These are phyloP conservation scores for Capreolus pygargus DNA, from an alignment of 2,113 vertebrate genomes.

Conservation along the genomic window DNA sequence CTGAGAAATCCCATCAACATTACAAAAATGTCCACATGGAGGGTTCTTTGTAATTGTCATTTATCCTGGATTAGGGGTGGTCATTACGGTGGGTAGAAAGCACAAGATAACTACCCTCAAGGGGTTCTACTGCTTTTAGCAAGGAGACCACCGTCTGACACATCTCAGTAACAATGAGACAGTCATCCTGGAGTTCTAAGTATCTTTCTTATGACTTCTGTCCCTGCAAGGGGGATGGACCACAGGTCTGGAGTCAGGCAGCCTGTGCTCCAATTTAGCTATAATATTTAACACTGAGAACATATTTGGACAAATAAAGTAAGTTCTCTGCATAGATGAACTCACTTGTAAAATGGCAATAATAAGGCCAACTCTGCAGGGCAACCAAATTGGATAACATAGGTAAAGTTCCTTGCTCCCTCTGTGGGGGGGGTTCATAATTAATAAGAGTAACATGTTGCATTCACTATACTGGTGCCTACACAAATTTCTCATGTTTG, in stretches of 20 bases:
- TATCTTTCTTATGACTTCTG: background rate
- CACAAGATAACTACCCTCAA: background rate
- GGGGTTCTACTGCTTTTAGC: background rate
- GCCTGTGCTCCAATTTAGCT: background rate
- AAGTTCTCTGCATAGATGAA: background rate
- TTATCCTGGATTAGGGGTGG: background rate
- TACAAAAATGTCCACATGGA: background rate
- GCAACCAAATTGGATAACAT: background rate
- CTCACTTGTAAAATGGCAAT: slow-evolving; percentile 14
- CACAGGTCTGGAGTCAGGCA: background rate
- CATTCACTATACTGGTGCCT: background rate
- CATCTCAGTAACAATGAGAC: background rate
- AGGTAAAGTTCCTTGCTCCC: background rate
- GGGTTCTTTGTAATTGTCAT: background rate
- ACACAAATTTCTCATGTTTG: background rate
- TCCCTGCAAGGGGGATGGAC: background rate
- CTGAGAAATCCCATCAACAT: background rate
- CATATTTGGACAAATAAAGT: background rate
- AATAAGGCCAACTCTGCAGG: background rate
- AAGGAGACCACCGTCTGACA: background rate
- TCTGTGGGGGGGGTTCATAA: background rate
- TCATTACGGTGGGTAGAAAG: background rate
- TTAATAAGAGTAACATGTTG: slow-evolving; percentile 20
- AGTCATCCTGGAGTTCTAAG: background rate
- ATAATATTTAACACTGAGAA: background rate